phyloP scores from a whole-genome alignment of 2,113 vertebrate genomes.

The Muntiacus reevesi region DNA sequence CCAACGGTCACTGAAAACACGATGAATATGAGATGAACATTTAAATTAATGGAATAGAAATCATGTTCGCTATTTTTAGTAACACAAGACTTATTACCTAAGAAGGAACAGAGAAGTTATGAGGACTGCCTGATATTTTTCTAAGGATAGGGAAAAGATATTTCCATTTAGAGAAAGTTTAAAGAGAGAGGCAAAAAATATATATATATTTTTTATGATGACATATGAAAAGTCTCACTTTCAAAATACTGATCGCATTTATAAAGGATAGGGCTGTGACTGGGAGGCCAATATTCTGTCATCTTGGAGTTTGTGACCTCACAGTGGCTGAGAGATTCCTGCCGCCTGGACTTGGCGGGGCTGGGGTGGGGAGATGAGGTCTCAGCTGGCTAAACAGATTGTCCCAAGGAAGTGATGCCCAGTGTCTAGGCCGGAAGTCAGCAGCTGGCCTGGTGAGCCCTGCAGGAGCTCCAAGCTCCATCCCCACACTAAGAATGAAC shows the following conservation, averaged over 20 bases:
- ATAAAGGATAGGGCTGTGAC: not conserved
- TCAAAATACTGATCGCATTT: not conserved
- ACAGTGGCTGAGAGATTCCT: not conserved
- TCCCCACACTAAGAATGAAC: not conserved
- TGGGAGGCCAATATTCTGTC: not conserved
- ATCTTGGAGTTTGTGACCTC: conserved; percentile 22
- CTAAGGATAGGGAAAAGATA: not conserved
- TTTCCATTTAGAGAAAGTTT: not conserved
- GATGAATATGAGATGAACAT: not conserved
- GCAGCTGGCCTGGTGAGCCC: not conserved
- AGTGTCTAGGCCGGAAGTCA: not conserved
- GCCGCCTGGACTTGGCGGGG: not conserved
- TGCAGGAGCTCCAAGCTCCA: not conserved
- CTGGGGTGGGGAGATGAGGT: not conserved
- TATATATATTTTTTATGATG: not conserved
- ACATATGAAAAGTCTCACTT: not conserved
- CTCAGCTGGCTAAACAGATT: not conserved
- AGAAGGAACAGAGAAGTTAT: not conserved
- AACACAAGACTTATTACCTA: not conserved
- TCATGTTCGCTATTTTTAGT: not conserved
- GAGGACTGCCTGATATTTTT: not conserved
- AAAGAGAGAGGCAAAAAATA: not conserved
- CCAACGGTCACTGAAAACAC: not conserved
- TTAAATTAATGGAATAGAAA: not conserved
- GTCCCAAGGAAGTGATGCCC: not conserved